A percentile compares a stretch with the other conserved stretches of the same genome.
Conservation (phyloP, 2,113 vertebrate genomes). For the Hoplias malabaricus region DNA sequence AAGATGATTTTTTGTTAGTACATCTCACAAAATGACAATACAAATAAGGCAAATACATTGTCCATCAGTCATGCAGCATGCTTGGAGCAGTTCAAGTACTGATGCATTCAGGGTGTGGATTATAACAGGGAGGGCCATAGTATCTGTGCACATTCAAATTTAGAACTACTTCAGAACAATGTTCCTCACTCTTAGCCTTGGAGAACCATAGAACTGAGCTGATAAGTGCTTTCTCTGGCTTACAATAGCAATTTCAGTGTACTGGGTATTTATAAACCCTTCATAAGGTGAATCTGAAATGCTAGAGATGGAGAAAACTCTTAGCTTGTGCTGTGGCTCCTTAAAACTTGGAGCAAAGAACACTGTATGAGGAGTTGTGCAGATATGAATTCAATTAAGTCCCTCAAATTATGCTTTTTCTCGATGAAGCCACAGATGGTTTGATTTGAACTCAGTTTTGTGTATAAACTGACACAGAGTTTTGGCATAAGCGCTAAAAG, state of each 20-base stretch:
- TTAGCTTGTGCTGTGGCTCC: not conserved
- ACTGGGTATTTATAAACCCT: not conserved
- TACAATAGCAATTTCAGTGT: not conserved
- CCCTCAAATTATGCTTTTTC: not conserved
- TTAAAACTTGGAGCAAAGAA: not conserved
- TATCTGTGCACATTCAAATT: constrained; percentile 1
- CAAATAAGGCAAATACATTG: not conserved
- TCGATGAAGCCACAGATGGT: not conserved
- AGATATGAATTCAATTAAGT: not conserved
- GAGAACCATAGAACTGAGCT: not conserved
- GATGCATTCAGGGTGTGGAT: constrained; percentile 18
- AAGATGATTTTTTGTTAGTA: constrained; percentile 35
- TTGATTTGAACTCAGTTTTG: not conserved
- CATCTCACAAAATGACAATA: not conserved
- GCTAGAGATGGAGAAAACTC: not conserved
- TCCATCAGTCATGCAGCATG: constrained; percentile 57
- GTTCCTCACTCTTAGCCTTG: not conserved
- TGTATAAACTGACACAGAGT: constrained; percentile 23
- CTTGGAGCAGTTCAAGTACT: constrained; percentile 27
- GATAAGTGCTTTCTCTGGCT: not conserved
- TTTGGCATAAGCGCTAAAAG: not conserved
- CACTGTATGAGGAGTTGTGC: not conserved
- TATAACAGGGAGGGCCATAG: not conserved
- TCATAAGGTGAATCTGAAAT: not conserved
- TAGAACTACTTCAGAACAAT: not conserved